These are phyloP conservation scores for Cryptocephalus moraei DNA, from an alignment of 2,888 invertebrate species.

Conservation along the genomic window DNA sequence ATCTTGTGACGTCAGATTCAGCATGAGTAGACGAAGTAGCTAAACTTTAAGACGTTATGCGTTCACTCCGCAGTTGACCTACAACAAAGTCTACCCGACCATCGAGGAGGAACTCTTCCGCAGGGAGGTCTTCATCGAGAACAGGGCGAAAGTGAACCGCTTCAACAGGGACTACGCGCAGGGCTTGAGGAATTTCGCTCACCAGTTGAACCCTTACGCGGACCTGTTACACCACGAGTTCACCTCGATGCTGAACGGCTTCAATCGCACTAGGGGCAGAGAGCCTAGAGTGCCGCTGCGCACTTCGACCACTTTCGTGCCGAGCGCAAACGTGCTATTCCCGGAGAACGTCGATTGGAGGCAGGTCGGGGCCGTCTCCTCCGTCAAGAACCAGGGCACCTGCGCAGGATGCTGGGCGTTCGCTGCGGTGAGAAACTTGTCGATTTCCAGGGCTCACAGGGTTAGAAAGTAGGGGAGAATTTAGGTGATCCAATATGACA, in stretches of 20 bases:
- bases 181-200: conserved; percentile 27
- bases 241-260: conserved; percentile 30
- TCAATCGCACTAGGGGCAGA: conserved; percentile 29
- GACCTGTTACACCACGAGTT: conserved; percentile 35
- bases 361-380: conserved; percentile 31
- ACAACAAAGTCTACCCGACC: conserved; percentile 30
- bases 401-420: conserved; percentile 37
- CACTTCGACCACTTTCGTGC: conserved; percentile 26
- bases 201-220: conserved; percentile 30
- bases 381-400: conserved; percentile 30
- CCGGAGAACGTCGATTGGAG: conserved; percentile 34
- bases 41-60: no score
- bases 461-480: no score
- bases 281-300: background rate
- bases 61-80: conserved; percentile 18
- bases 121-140: conserved; percentile 33
- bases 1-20: no score
- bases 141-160: conserved; percentile 29
- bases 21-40: no score
- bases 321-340: conserved; percentile 30
- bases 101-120: conserved; percentile 28
- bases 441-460: no score
- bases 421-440: conserved; percentile 29
- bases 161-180: conserved; percentile 31
- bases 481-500: no score